Evolutionary conservation across 2,888 invertebrate species (phyloP).

Genomic region (Podabrus alpinus): DNA sequence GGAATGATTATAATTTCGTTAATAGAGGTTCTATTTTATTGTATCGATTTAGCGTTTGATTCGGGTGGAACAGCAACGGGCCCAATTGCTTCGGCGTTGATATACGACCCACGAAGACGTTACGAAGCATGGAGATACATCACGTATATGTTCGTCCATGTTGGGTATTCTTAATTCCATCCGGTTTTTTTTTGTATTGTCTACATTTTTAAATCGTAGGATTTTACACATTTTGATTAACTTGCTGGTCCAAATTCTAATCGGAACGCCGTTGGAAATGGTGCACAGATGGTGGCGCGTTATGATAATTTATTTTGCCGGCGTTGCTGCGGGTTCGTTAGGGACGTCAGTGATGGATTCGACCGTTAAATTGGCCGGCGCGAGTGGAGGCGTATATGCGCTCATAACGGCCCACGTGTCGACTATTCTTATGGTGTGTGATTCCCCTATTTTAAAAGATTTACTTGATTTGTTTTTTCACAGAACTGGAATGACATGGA

Average conservation of each 20-base stretch:
- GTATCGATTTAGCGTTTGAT: constrained; percentile 44
- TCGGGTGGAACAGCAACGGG: constrained; percentile 59
- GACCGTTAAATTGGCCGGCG: constrained; percentile 82
- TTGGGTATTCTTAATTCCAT: constrained; percentile 68
- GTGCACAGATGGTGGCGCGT: constrained; percentile 96
- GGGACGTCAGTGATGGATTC: constrained; percentile 83
- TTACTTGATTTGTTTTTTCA: neutral
- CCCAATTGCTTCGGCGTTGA: constrained; percentile 78
- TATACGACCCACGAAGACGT: constrained; percentile 86
- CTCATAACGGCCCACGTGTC: constrained; percentile 92
- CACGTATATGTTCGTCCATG: constrained; percentile 96
- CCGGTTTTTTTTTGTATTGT: neutral
- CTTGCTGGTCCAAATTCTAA: constrained; percentile 85
- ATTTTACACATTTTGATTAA: constrained; percentile 89
- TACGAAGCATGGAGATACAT: constrained; percentile 91
- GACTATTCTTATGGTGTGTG: constrained; percentile 79
- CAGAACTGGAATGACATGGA: constrained; percentile 97
- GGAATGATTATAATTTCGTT: constrained; percentile 90
- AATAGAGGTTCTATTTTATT: constrained; percentile 80
- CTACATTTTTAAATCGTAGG: constrained; percentile 56
- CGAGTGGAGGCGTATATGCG: constrained; percentile 94
- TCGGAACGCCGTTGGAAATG: constrained; percentile 94
- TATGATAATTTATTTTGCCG: constrained; percentile 78
- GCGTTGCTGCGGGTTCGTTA: constrained; percentile 83
- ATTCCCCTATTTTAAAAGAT: neutral